Evolutionary conservation across 1,140 invertebrate genomes (phyloP).

Genomic region (Diabrotica virgifera): DNA sequence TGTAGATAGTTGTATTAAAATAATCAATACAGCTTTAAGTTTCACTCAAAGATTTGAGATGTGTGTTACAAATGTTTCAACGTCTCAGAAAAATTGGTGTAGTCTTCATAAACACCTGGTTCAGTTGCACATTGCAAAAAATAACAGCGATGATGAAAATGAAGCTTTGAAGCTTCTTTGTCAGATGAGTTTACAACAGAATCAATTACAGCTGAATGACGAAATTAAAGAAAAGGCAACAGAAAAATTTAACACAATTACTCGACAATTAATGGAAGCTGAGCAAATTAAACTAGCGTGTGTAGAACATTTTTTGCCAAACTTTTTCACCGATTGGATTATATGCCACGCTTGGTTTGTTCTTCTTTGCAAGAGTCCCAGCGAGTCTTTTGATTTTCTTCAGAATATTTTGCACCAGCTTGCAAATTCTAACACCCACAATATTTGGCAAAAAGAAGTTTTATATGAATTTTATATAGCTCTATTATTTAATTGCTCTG

Average conservation of each 20-base stretch:
- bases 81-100: constrained; percentile 31
- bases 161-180: constrained; percentile 37
- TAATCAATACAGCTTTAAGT: constrained; percentile 52
- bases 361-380: constrained; percentile 44
- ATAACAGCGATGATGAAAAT: constrained; percentile 11
- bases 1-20: constrained; percentile 48
- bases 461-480: constrained; percentile 50
- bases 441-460: constrained; percentile 47
- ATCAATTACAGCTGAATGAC: constrained; percentile 23
- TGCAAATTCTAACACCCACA: constrained; percentile 25
- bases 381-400: constrained; percentile 43
- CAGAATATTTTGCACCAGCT: constrained; percentile 40
- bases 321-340: constrained; percentile 54
- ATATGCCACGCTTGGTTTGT: constrained; percentile 56
- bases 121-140: constrained; percentile 20
- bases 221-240: constrained; percentile 32
- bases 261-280: constrained; percentile 34
- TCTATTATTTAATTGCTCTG: constrained; percentile 50
- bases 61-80: constrained; percentile 15
- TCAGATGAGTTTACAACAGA: constrained; percentile 33
- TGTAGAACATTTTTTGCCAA: constrained; percentile 51
- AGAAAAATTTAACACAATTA: constrained; percentile 41
- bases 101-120: constrained; percentile 30
- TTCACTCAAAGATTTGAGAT: constrained; percentile 29
- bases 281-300: constrained; percentile 19